phyloP scores from a whole-genome alignment of 2,113 vertebrate species.

The Campylomormyrus tamandua region DNA sequence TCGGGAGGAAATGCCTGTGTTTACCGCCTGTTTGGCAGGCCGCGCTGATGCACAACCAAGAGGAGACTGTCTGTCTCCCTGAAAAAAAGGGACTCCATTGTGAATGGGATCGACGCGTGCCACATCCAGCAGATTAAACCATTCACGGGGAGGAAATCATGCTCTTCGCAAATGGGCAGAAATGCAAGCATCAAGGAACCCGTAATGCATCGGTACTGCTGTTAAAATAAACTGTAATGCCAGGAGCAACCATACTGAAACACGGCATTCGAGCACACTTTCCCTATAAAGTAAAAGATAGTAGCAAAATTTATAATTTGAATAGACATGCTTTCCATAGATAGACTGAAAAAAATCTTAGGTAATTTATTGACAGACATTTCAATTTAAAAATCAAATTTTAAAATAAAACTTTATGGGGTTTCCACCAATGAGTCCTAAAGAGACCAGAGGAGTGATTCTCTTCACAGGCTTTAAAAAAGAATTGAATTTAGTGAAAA shows the following conservation, averaged over 20 bases:
- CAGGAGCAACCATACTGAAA: not conserved
- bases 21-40: slow-evolving; percentile 6
- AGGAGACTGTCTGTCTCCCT: not conserved
- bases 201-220: not conserved
- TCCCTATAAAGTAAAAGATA: not conserved
- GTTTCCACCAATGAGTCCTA: not conserved
- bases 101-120: not conserved
- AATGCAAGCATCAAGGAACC: not conserved
- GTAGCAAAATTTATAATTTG: not conserved
- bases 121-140: not conserved
- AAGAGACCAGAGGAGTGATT: too few relatives aligned
- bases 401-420: not conserved
- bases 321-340: not conserved
- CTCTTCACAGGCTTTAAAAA: not conserved
- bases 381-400: not conserved
- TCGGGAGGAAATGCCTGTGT: not conserved
- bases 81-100: not conserved
- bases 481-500: not conserved
- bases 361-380: not conserved
- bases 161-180: not conserved
- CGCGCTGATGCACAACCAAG: not conserved
- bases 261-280: not conserved
- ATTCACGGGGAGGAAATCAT: not conserved
- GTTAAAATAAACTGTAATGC: too few relatives aligned
- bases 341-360: not conserved